These are phyloP conservation scores for Psilopogon haemacephalus DNA, from an alignment of 2,113 vertebrate species.

Conservation along the genomic window DNA sequence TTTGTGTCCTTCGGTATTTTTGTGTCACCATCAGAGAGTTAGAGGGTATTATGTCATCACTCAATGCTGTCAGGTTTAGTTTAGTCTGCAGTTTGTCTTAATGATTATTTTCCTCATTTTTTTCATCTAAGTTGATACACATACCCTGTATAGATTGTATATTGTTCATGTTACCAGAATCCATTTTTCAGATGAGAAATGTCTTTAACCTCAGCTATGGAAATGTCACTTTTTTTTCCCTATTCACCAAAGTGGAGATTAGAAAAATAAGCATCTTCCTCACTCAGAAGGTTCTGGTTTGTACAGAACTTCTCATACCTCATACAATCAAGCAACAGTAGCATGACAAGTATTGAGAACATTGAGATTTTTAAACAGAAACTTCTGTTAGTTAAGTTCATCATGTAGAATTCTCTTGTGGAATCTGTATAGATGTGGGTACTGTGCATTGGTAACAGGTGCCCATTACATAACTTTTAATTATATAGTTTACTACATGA, in stretches of 20 bases:
- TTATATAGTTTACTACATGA: background rate
- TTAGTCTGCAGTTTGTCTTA: slow-evolving; percentile 56
- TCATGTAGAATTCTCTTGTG: background rate
- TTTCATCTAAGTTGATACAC: slow-evolving; percentile 11
- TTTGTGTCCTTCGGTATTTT: slow-evolving; percentile 76
- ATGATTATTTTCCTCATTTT: slow-evolving; percentile 61
- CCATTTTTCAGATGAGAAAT: background rate
- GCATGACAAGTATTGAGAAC: background rate
- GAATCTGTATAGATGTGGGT: background rate
- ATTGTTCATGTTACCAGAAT: slow-evolving; percentile 28
- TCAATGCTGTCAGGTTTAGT: slow-evolving; percentile 72
- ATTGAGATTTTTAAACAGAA: background rate
- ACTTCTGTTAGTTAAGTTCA: background rate
- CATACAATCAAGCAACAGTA: background rate
- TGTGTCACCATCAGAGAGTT: slow-evolving; percentile 68
- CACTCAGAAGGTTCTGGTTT: background rate
- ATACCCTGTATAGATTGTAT: slow-evolving; percentile 12
- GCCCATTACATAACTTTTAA: background rate
- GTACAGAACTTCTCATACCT: background rate
- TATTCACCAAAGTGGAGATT: background rate
- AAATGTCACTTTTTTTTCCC: background rate
- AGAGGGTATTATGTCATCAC: slow-evolving; percentile 73
- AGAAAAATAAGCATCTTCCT: background rate
- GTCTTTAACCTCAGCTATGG: background rate
- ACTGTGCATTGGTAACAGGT: background rate